Conservation (phyloP, 2,797 vertebrate species). For the Channa striata region DNA sequence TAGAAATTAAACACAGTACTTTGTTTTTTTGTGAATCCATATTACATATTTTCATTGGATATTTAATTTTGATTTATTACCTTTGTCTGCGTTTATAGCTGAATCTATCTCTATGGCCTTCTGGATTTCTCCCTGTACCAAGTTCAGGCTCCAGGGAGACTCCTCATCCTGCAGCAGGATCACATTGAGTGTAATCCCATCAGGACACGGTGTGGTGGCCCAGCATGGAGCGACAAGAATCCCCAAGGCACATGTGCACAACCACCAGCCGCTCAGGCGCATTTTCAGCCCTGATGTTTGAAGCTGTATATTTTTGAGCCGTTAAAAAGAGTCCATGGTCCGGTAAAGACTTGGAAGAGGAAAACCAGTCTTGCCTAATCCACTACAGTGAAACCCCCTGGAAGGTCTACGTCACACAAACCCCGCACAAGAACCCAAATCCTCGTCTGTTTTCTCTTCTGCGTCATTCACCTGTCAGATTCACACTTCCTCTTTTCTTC, state of each 20-base stretch:
- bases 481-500: slow-evolving; percentile 22
- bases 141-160: slow-evolving; percentile 80
- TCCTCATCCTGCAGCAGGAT: slow-evolving; percentile 88
- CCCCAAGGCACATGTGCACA: slow-evolving; percentile 44
- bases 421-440: not conserved
- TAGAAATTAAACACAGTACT: too few relatives aligned
- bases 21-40: too few relatives aligned
- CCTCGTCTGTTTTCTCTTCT: not conserved
- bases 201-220: slow-evolving; percentile 44
- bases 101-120: slow-evolving; percentile 74
- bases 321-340: slow-evolving; percentile 23
- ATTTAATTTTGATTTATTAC: slow-evolving; percentile 49
- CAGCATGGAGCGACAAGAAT: slow-evolving; percentile 21
- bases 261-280: slow-evolving; percentile 35
- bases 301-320: not conserved
- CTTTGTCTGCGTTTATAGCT: slow-evolving; percentile 56
- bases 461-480: not conserved
- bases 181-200: slow-evolving; percentile 85
- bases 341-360: not conserved
- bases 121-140: slow-evolving; percentile 78
- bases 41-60: not conserved
- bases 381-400: not conserved
- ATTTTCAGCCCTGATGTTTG: slow-evolving; percentile 43
- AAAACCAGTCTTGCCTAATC: not conserved
- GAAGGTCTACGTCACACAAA: not conserved